Base-by-base conservation (phyloP, 2,797 vertebrate species). In the Synaphobranchus kaupii region DNA sequence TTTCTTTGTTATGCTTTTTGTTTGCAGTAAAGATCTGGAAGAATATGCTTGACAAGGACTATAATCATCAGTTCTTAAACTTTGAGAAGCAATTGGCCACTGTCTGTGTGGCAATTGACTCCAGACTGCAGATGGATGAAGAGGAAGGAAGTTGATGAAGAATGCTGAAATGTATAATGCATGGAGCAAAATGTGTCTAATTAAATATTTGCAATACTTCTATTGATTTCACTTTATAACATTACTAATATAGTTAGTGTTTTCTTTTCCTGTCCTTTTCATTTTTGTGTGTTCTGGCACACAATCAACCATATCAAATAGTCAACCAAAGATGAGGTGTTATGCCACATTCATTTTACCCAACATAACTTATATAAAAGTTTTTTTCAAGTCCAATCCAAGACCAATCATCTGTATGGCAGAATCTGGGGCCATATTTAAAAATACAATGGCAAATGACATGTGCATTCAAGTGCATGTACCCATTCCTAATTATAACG, bases 21-120 rank as follows among this genome's bases (percentile, higher is more conserved):
- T 56, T 89, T 90, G 60, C 87, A 96, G 96, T 96, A 31, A 94
- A 95, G 92, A 86, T 94, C 48, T 96, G 95, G 96, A 96, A 93
- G 93, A 95, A 93, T 90, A 94, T 96, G 92, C 88, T 96, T 87
- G 94, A 95, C 90, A 94, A 95, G 31, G 92, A 95, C 22, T 93
- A 85, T 90, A 95, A 93, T 90, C 92, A 94, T 86, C 85, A 84
- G 44, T 91, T 94, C 88, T 87, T 96, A 87, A 93, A 94, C 91
- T 95, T 95, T 56, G 94, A 95, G 90, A 91, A 94, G 87, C 92
- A 93, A 88, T 89, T 96, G 78, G 86, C 50, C 89, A 90, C 90
- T 39, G 60, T 92, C 88, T 84, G 50, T 87, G 81, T 94, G 91
- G 89, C 92, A 89, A 87, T 71, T 81, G 92, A 94, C 87, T 89